Conservation (phyloP, 2,113 vertebrate species). For the Ciconia stormi region DNA sequence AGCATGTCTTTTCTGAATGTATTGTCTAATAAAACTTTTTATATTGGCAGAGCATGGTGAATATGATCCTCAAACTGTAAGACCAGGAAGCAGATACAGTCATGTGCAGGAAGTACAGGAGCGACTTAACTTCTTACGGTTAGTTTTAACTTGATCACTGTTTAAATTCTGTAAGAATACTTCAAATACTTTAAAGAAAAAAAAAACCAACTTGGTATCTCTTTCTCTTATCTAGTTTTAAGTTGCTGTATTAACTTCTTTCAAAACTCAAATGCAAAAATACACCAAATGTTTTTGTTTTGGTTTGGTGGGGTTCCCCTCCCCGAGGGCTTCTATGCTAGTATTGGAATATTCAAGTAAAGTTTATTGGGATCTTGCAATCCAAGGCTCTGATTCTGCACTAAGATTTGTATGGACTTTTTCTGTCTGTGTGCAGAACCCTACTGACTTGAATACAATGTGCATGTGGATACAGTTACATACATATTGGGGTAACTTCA, state of each 20-base stretch:
- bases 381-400: background rate
- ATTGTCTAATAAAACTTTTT: slow-evolving; percentile 19
- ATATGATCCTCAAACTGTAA: slow-evolving; percentile 97
- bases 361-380: background rate
- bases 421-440: background rate
- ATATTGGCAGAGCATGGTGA: slow-evolving; percentile 89
- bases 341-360: background rate
- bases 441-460: background rate
- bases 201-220: background rate
- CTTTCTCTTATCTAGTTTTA: background rate
- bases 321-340: background rate
- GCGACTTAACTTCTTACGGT: slow-evolving; percentile 96
- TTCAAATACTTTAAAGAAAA: background rate
- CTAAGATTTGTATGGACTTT: background rate
- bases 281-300: accelerated
- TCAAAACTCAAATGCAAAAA: background rate
- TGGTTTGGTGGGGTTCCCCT: background rate
- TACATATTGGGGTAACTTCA: background rate
- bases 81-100: slow-evolving; percentile 96
- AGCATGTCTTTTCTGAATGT: background rate
- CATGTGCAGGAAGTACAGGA: slow-evolving; percentile 99
- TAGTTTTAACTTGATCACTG: slow-evolving; percentile 3
- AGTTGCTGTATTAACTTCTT: background rate
- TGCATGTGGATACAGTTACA: background rate
- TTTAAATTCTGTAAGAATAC: background rate